Conservation (phyloP, 2,797 vertebrate genomes). For the Zenarchopterus dispar region DNA sequence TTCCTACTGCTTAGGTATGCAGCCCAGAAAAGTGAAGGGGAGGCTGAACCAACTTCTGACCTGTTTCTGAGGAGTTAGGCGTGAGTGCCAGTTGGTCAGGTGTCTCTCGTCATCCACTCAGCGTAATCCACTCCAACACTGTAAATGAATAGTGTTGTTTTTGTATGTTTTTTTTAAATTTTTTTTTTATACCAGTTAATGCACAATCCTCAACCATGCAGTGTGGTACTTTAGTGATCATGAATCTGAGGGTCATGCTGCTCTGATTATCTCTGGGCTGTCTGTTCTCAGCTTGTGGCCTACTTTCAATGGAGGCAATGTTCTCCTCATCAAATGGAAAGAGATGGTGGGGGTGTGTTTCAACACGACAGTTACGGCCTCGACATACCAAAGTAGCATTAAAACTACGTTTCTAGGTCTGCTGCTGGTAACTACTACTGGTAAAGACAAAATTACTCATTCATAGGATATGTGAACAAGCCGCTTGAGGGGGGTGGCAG, state of each 20-base stretch:
- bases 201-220: conserved; percentile 1
- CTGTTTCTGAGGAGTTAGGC: conserved; percentile 18
- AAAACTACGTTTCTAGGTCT: too few species aligned
- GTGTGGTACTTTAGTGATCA: conserved; percentile 25
- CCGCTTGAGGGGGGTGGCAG: too few species aligned
- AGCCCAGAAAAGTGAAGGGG: conserved; percentile 15
- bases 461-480: too few species aligned
- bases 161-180: not conserved
- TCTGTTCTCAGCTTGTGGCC: conserved; percentile 1
- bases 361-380: conserved; percentile 4
- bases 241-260: conserved; percentile 40
- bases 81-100: conserved; percentile 5
- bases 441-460: too few species aligned
- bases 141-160: not conserved
- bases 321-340: not conserved
- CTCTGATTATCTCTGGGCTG: conserved; percentile 43
- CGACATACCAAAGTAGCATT: too few species aligned
- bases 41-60: conserved; percentile 50
- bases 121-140: conserved; percentile 15
- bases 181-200: not conserved
- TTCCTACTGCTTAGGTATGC: conserved; percentile 78
- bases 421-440: too few species aligned
- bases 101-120: conserved; percentile 5
- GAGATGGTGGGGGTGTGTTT: conserved; percentile 7
- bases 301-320: conserved; percentile 8